A percentile compares a stretch with the other conserved stretches of the same genome.
phyloP scores from a whole-genome alignment of 2,113 vertebrate genomes.

The Rostratula benghalensis region DNA sequence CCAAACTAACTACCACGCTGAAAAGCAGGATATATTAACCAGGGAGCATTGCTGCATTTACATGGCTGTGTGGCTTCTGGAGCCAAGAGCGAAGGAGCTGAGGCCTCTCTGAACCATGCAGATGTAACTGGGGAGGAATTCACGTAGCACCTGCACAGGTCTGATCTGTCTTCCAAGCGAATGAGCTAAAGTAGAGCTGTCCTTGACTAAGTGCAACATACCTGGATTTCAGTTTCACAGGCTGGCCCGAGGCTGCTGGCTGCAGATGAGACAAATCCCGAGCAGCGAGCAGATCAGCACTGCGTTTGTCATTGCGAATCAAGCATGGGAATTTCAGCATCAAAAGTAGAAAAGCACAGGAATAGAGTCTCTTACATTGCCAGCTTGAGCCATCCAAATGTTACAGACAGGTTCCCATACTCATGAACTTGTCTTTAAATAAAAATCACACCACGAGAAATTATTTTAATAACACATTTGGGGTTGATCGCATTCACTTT shows the following conservation, averaged over 20 bases:
- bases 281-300: not conserved
- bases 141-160: slow-evolving; percentile 21
- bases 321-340: slow-evolving; percentile 22
- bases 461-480: slow-evolving; percentile 10
- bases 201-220: not conserved
- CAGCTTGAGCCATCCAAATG: slow-evolving; percentile 35
- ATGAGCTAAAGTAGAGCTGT: not conserved
- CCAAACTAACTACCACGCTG: not conserved
- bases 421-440: slow-evolving; percentile 16
- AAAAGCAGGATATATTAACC: not conserved
- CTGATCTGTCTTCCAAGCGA: not conserved
- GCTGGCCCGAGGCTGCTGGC: not conserved
- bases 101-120: not conserved
- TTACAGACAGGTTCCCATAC: slow-evolving; percentile 38
- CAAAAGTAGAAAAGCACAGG: slow-evolving; percentile 14
- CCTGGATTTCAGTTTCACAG: not conserved
- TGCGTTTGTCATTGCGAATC: not conserved
- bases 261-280: slow-evolving; percentile 3
- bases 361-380: not conserved
- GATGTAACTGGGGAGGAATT: slow-evolving; percentile 3
- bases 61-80: not conserved
- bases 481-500: not conserved
- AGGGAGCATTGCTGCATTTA: not conserved
- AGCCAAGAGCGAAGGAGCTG: not conserved
- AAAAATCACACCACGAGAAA: not conserved